These are phyloP conservation scores for Scaptodrosophila latifasciaeformis DNA, from an alignment of 2,888 invertebrate species.

Conservation along the genomic window DNA sequence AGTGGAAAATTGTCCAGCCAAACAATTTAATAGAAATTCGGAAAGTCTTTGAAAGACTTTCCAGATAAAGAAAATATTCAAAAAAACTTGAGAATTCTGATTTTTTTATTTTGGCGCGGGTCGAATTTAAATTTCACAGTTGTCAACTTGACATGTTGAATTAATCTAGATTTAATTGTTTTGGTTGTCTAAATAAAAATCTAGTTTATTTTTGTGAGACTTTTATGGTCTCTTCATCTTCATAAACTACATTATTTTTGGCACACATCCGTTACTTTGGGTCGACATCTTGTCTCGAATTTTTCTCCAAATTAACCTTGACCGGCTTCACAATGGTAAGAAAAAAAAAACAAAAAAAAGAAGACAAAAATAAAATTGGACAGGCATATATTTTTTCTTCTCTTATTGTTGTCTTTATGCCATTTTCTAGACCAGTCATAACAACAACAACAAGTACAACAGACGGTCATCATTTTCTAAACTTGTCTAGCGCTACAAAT, in stretches of 20 bases:
- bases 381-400: slow-evolving; percentile 43
- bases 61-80: too few species aligned
- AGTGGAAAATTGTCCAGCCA: too few species aligned
- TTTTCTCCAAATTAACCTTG: slow-evolving; percentile 68
- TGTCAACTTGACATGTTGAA: too few species aligned
- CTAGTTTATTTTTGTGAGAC: background rate
- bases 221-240: slow-evolving; percentile 6
- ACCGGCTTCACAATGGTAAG: slow-evolving; percentile 61
- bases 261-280: slow-evolving; percentile 51
- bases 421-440: slow-evolving; percentile 18
- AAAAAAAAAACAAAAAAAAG: slow-evolving; percentile 16
- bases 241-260: slow-evolving; percentile 46
- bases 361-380: slow-evolving; percentile 22
- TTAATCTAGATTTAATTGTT: too few species aligned
- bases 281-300: slow-evolving; percentile 44
- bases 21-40: too few species aligned
- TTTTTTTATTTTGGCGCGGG: slow-evolving; percentile 12
- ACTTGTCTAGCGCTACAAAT: slow-evolving; percentile 38
- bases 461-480: slow-evolving; percentile 28
- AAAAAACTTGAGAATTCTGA: too few species aligned
- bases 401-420: too few species aligned
- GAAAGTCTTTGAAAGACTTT: too few species aligned
- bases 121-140: slow-evolving; percentile 28
- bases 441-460: slow-evolving; percentile 18
- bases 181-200: too few species aligned